Percentiles rank a stretch among this genome's conserved stretches.
phyloP scores from a whole-genome alignment of 2,888 invertebrate species.

The Drosophila demipolita region DNA sequence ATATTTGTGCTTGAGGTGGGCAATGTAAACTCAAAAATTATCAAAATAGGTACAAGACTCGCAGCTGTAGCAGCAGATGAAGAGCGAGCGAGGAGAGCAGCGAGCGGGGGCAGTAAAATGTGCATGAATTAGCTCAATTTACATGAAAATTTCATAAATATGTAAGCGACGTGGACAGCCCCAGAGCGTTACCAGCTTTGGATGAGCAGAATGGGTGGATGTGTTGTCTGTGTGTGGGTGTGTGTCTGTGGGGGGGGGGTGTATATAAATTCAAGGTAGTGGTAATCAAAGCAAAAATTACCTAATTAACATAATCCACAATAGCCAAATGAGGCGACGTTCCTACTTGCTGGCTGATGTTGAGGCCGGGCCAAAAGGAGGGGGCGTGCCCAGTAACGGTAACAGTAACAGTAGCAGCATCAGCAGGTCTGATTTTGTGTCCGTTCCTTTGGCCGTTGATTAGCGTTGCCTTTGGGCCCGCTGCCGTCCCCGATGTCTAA shows the following conservation, averaged over 20 bases:
- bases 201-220: neutral
- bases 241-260: neutral
- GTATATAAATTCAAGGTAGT: constrained; percentile 64
- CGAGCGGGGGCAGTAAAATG: constrained; percentile 44
- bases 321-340: constrained; percentile 77
- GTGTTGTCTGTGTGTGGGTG: neutral
- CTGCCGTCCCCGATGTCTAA: constrained; percentile 48
- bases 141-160: constrained; percentile 80
- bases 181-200: constrained; percentile 12
- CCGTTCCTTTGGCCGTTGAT: constrained; percentile 65
- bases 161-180: constrained; percentile 61
- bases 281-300: constrained; percentile 81
- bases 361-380: constrained; percentile 20
- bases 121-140: constrained; percentile 77
- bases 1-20: neutral
- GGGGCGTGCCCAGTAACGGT: constrained; percentile 30
- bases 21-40: constrained; percentile 55
- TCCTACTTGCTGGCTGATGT: constrained; percentile 34
- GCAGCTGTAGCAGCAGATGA: neutral
- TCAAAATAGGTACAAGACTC: constrained; percentile 14
- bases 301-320: constrained; percentile 82
- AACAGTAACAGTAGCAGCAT: constrained; percentile 4
- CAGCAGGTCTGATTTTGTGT: constrained; percentile 16
- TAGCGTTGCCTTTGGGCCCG: constrained; percentile 55
- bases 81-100: neutral